Evolutionary conservation across 2,888 invertebrate species (phyloP).

Genomic region (Stenodema calcarata): DNA sequence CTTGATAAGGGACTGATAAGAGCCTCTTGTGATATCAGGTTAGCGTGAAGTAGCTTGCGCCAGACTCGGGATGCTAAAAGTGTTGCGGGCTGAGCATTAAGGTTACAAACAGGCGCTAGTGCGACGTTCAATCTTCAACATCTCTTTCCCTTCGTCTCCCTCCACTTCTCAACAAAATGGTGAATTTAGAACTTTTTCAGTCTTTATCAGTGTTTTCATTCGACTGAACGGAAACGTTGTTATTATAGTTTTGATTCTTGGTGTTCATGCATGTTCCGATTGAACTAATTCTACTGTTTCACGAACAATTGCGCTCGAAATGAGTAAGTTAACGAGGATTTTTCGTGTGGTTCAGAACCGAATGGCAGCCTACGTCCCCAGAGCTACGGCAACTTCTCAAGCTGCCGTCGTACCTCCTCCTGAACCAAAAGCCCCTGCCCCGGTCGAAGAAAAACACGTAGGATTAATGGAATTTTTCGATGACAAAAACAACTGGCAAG

Average conservation of each 20-base stretch:
- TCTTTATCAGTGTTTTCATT: background rate
- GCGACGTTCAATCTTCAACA: too few relatives aligned
- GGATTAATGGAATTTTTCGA: conserved; percentile 89
- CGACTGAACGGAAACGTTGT: background rate
- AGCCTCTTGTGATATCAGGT: background rate
- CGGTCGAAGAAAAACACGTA: background rate
- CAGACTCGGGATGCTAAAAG: background rate
- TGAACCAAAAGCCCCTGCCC: background rate
- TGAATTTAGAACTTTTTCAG: background rate
- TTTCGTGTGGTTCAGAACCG: conserved; percentile 9
- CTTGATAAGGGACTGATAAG: too few relatives aligned
- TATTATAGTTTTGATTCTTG: background rate
- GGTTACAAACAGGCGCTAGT: background rate
- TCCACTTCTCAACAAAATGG: background rate
- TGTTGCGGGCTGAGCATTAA: background rate
- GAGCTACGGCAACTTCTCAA: background rate
- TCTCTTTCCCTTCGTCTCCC: background rate
- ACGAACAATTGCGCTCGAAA: background rate
- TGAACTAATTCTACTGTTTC: background rate
- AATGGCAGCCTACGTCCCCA: background rate
- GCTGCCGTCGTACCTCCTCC: background rate
- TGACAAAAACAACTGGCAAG: conserved; percentile 81
- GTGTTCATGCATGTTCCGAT: background rate
- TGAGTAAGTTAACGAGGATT: conserved; percentile 27
- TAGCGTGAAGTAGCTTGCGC: background rate